Percentiles rank a stretch among this genome's conserved stretches.
Conservation (phyloP, 2,888 invertebrate species). For the Argyra leucocephala region DNA sequence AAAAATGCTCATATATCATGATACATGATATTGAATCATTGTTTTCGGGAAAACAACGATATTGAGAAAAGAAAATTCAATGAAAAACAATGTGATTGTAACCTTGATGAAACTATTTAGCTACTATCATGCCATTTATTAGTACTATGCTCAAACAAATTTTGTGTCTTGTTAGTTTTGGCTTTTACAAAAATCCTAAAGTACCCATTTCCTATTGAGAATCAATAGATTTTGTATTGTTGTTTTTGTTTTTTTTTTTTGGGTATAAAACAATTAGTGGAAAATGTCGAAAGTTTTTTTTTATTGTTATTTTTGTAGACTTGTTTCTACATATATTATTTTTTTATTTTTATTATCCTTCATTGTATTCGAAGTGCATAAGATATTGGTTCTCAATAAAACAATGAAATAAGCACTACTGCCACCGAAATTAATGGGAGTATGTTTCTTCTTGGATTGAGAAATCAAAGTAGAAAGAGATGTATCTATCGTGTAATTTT, state of each 20-base stretch:
- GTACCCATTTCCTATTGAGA: conserved; percentile 1
- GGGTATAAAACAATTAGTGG: neutral
- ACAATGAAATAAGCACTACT: too few relatives aligned
- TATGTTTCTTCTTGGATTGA: too few relatives aligned
- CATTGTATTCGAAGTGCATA: too few relatives aligned
- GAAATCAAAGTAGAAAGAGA: too few relatives aligned
- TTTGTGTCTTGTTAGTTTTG: neutral
- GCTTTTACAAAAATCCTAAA: neutral
- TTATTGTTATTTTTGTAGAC: neutral
- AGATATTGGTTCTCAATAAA: neutral
- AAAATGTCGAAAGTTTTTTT: neutral
- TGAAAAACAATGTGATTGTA: neutral
- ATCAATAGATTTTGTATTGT: neutral
- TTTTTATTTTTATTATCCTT: neutral
- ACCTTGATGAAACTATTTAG: neutral
- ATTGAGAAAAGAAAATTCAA: neutral
- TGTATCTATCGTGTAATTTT: neutral
- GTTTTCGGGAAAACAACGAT: neutral
- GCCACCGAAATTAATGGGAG: too few relatives aligned
- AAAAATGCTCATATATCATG: neutral
- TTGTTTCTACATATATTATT: too few relatives aligned
- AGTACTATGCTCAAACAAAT: neutral
- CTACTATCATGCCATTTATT: neutral
- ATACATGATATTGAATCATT: neutral
- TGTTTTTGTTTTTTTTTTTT: neutral